These are phyloP conservation scores for Tachyglossus aculeatus DNA, from an alignment of 2,797 vertebrate species.

Conservation along the genomic window DNA sequence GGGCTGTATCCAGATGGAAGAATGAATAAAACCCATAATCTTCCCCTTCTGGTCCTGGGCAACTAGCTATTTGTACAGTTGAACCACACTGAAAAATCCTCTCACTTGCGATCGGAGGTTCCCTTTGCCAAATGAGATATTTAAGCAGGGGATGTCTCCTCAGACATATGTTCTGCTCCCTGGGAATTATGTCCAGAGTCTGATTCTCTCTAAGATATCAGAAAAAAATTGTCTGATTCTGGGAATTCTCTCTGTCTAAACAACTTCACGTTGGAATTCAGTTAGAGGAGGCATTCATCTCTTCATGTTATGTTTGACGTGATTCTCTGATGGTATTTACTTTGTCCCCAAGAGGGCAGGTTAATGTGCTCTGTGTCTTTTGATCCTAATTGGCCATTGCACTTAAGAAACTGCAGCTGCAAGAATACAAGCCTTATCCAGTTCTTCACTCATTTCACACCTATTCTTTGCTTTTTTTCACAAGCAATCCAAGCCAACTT, in stretches of 20 bases:
- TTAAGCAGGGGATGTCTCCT: neutral
- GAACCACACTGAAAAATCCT: no score
- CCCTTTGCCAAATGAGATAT: neutral
- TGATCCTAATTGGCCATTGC: neutral
- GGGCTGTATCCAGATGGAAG: no score
- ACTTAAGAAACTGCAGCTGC: neutral
- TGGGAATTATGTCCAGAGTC: neutral
- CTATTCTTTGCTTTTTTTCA: slow-evolving; percentile 13
- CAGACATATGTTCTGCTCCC: neutral
- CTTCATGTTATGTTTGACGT: neutral
- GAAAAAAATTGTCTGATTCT: slow-evolving; percentile 11
- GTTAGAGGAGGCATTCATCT: neutral
- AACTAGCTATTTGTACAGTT: no score
- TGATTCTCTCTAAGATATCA: neutral
- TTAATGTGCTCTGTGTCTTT: neutral
- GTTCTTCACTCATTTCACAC: slow-evolving; percentile 38
- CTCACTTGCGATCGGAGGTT: no score
- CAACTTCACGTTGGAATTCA: neutral
- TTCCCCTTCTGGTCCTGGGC: no score
- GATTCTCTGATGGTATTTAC: neutral
- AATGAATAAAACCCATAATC: no score
- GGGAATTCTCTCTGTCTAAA: neutral
- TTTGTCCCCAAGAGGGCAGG: neutral
- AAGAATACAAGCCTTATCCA: no score
- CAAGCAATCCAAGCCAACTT: slow-evolving; percentile 10